phyloP scores from a whole-genome alignment of 2,888 invertebrate genomes.

The Scaptomyza polygonia region DNA sequence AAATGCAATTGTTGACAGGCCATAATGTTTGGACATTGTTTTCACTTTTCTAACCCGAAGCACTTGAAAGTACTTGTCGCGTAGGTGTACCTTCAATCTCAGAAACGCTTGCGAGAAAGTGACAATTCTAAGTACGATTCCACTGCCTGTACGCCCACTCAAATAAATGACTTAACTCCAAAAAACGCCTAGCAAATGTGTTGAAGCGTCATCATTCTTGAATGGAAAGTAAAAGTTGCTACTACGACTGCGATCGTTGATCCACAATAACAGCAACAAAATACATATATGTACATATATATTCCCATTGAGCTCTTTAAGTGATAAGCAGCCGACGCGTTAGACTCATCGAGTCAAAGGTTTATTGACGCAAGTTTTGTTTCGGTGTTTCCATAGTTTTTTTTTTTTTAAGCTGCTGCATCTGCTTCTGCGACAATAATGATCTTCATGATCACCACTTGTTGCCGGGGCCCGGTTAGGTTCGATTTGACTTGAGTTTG shows the following conservation, averaged over 20 bases:
- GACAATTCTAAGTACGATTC: constrained; percentile 61
- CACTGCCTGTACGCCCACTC: constrained; percentile 28
- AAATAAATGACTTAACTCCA: constrained; percentile 56
- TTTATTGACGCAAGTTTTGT: constrained; percentile 67
- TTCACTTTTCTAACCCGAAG: constrained; percentile 57
- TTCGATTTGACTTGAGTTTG: constrained; percentile 34
- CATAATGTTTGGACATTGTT: constrained; percentile 28
- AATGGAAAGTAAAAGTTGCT: constrained; percentile 74
- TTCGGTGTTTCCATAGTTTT: constrained; percentile 24
- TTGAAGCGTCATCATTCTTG: constrained; percentile 55
- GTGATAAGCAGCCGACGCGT: constrained; percentile 58
- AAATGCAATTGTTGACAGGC: constrained; percentile 15
- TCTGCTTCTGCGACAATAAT: constrained; percentile 27
- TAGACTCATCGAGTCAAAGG: constrained; percentile 71
- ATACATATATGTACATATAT: too few relatives aligned
- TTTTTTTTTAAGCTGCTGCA: constrained; percentile 16
- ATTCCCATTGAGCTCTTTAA: constrained; percentile 48
- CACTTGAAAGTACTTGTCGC: constrained; percentile 26
- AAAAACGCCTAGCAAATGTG: constrained; percentile 8
- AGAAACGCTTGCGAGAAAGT: constrained; percentile 34
- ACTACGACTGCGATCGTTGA: constrained; percentile 52
- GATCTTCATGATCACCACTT: constrained; percentile 58
- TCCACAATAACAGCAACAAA: constrained; percentile 26
- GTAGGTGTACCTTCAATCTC: constrained; percentile 12
- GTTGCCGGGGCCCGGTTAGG: constrained; percentile 48